Percentiles rank a stretch among this genome's conserved stretches.
phyloP scores from a whole-genome alignment of 2,888 invertebrate genomes.

The Ectemnius lituratus region DNA sequence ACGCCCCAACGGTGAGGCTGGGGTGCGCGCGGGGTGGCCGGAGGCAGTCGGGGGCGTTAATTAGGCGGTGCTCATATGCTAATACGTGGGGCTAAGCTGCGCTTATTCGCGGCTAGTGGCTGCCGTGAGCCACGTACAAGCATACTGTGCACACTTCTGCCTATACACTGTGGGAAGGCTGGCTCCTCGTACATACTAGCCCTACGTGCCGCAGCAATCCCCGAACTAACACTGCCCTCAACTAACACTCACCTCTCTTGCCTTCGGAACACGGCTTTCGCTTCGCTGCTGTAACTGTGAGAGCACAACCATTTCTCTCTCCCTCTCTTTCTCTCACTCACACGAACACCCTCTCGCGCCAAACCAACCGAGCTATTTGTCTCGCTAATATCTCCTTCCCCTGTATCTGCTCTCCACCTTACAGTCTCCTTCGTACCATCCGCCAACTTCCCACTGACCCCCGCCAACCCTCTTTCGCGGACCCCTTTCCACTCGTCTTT shows the following conservation, averaged over 20 bases:
- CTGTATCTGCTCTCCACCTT: background rate
- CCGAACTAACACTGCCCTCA: constrained; percentile 37
- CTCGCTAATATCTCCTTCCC: constrained; percentile 69
- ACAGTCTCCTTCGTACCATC: constrained; percentile 11
- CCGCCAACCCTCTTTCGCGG: constrained; percentile 10
- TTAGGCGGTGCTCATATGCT: constrained; percentile 77
- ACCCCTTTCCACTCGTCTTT: constrained; percentile 14
- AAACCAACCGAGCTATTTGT: constrained; percentile 69
- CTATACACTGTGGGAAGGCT: constrained; percentile 52
- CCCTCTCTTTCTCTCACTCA: background rate
- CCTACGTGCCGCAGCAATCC: constrained; percentile 46
- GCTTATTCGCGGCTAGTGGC: constrained; percentile 73
- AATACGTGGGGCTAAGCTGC: constrained; percentile 75
- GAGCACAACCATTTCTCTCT: background rate
- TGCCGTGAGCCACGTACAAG: constrained; percentile 73
- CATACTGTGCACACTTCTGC: constrained; percentile 64
- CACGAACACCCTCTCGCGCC: constrained; percentile 21
- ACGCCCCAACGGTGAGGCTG: constrained; percentile 37
- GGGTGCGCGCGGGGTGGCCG: constrained; percentile 30
- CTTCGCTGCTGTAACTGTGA: background rate
- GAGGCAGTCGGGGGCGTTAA: constrained; percentile 70
- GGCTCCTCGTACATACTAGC: constrained; percentile 25
- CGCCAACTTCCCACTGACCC: constrained; percentile 6
- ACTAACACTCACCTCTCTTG: constrained; percentile 29
- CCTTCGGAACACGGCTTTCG: background rate